Evolutionary conservation across 1,140 invertebrate species (phyloP), one percentile per base, ranked within the genome.

Genomic region (Scaptomyza pallida): DNA sequence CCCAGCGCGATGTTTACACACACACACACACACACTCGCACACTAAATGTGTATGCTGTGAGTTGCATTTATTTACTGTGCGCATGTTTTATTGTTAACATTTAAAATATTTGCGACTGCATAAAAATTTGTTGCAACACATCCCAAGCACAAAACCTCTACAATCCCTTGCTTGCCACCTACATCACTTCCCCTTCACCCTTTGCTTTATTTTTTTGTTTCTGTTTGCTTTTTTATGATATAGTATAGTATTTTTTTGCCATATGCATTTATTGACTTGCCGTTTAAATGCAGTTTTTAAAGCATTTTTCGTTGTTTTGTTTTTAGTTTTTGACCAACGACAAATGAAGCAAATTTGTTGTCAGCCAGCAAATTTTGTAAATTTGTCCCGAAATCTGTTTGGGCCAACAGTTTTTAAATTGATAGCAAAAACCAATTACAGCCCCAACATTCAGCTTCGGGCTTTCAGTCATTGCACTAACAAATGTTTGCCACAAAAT

Each of bases 31-130:
- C 12, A 35, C 35, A 50, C 40, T 35, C 23, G 5, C 37, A 48
- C n/a, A 40, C 26, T 41, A 13, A 51, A 35, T 16, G 12, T 41
- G 13, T 33, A 48, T n/a, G 21, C 17, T 44, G 57, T 21, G 54
- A 65, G 50, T 40, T 63, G 70, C 68, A 67, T 82, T 82, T 82
- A 82, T 83, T 82, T 82, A 83, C 78, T 81, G 69, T 82, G 69
- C 56, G 60, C 74, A 78, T 82, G 75, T 82, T 82, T 83, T 83
- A 83, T 78, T 83, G 79, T 83, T 83, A 83, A 83, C 79, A 83
- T 78, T 83, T 83, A 78, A 83, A 83, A 83, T 83, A 83, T 83
- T 83, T 83, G 79, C 72, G 78, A 71, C 78, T 73, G 78, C 78
- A 82, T 78, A 78, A 57, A 82, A 82, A 75, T 81, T 75, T 44